Percentiles rank a stretch among this genome's conserved stretches.
Evolutionary conservation across 2,113 vertebrate genomes (phyloP).

Genomic region (Macquaria australasica): DNA sequence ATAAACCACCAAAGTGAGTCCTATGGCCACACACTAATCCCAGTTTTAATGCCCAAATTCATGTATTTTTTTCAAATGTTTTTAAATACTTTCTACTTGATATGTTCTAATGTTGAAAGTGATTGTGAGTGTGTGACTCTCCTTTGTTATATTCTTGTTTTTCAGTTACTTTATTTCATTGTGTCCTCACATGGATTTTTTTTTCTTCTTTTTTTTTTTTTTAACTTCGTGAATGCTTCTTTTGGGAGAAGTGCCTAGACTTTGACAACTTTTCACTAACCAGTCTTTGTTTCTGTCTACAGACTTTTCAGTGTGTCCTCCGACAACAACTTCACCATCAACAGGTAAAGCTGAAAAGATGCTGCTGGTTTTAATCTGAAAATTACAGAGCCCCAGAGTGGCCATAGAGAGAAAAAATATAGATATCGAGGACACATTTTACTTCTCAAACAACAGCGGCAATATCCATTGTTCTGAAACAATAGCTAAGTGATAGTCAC

Average conservation of each 20-base stretch:
- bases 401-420: too few species aligned
- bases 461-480: too few species aligned
- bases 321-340: constrained; percentile 21
- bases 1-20: constrained; percentile 25
- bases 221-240: background rate
- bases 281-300: background rate
- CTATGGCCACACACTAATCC: too few species aligned
- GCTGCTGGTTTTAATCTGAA: background rate
- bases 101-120: background rate
- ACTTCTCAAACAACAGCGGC: too few species aligned
- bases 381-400: too few species aligned
- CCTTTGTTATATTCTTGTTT: background rate
- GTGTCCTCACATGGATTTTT: background rate
- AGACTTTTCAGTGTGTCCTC: constrained; percentile 42
- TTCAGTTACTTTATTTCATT: background rate
- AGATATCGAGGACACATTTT: too few species aligned
- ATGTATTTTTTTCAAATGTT: background rate
- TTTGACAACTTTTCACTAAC: background rate
- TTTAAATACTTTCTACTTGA: background rate
- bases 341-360: constrained; percentile 21
- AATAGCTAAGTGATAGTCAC: too few species aligned
- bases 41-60: background rate
- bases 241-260: background rate
- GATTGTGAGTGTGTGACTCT: background rate
- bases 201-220: background rate